These are phyloP conservation scores for Geococcyx californianus DNA, from an alignment of 2,113 vertebrate genomes.

Conservation along the genomic window DNA sequence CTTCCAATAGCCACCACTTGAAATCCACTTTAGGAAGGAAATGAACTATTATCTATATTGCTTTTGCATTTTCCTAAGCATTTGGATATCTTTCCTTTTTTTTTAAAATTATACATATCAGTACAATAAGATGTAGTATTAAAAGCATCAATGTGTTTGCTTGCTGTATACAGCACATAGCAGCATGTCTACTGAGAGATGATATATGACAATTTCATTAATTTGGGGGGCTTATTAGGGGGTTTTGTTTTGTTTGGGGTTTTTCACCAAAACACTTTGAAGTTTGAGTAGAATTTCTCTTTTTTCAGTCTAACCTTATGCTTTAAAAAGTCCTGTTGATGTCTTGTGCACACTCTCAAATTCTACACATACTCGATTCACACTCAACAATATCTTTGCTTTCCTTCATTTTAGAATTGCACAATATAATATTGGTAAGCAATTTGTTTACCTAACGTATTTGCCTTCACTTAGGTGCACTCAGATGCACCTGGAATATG, in stretches of 20 bases:
- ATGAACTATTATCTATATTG: background rate
- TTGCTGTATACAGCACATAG: background rate
- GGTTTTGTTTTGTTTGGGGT: background rate
- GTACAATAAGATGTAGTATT: background rate
- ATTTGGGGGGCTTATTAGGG: background rate
- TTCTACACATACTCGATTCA: background rate
- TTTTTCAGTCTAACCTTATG: background rate
- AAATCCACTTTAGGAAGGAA: background rate
- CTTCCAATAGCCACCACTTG: conserved; percentile 33
- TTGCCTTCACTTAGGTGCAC: background rate
- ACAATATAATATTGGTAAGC: background rate
- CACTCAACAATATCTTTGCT: background rate
- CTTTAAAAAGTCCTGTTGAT: background rate
- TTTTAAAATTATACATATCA: background rate
- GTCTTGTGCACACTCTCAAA: background rate
- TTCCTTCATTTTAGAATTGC: background rate
- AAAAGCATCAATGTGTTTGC: background rate
- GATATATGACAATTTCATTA: background rate
- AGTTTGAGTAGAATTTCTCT: background rate
- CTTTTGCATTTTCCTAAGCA: conserved; percentile 4
- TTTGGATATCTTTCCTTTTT: background rate
- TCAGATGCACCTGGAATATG: background rate
- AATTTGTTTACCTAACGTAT: background rate
- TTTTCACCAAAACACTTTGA: background rate
- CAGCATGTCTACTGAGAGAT: background rate